Conservation (phyloP, 2,888 invertebrate species). For the Cryptus viduatorius region DNA sequence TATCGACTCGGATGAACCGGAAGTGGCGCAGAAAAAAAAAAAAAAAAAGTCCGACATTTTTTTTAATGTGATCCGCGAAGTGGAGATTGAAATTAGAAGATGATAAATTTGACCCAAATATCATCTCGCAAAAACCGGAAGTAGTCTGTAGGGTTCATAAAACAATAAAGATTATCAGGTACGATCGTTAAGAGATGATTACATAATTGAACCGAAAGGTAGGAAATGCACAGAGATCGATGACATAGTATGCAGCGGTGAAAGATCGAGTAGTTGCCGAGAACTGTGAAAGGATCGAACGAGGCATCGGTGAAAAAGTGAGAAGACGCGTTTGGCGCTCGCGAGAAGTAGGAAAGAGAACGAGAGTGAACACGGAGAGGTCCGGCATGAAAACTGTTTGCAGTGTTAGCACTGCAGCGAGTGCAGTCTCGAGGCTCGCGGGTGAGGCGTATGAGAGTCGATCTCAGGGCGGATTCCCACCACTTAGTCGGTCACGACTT, state of each 20-base stretch:
- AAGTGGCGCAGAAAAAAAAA: neutral
- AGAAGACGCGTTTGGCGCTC: slow-evolving; percentile 10
- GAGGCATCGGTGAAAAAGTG: slow-evolving; percentile 41
- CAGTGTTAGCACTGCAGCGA: slow-evolving; percentile 57
- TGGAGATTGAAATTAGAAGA: neutral
- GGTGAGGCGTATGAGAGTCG: slow-evolving; percentile 83
- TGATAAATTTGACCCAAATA: neutral
- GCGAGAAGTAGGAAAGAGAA: slow-evolving; percentile 23
- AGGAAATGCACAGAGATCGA: neutral
- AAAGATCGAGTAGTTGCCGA: slow-evolving; percentile 24
- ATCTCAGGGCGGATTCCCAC: slow-evolving; percentile 85
- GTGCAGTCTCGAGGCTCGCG: slow-evolving; percentile 63
- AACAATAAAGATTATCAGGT: neutral
- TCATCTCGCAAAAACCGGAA: neutral
- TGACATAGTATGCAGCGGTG: neutral
- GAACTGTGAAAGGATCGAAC: slow-evolving; percentile 52
- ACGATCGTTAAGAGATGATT: slow-evolving; percentile 5
- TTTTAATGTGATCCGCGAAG: neutral
- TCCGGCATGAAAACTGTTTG: slow-evolving; percentile 72
- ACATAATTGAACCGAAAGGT: neutral
- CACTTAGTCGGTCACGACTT: slow-evolving; percentile 83
- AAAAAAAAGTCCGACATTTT: neutral
- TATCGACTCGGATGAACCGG: neutral
- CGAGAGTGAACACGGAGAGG: slow-evolving; percentile 55
- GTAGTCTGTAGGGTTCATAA: neutral